These are phyloP conservation scores for Knipowitschia caucasica DNA, from an alignment of 2,797 vertebrate species.

Conservation along the genomic window DNA sequence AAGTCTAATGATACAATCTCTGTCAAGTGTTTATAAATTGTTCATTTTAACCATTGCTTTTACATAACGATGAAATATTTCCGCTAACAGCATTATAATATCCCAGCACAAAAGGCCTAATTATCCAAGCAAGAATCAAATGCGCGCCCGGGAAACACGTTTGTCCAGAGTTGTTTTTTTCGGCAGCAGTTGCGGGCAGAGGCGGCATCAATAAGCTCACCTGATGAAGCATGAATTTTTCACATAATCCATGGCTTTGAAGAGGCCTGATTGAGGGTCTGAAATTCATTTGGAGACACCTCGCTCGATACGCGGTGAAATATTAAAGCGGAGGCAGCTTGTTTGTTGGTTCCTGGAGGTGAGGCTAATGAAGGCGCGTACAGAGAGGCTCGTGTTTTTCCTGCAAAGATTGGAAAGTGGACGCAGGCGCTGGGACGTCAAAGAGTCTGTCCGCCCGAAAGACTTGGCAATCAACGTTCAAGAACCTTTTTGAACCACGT, in stretches of 20 bases:
- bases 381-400: conserved; percentile 1
- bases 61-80: neutral
- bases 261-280: conserved; percentile 34
- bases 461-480: too few relatives aligned
- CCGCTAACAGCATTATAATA: neutral
- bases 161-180: neutral
- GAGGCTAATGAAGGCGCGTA: neutral
- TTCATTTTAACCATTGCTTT: neutral
- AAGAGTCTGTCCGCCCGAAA: neutral
- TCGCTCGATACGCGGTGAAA: conserved; percentile 45
- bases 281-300: conserved; percentile 34
- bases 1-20: too few relatives aligned
- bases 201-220: conserved; percentile 58
- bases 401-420: neutral
- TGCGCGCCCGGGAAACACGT: neutral
- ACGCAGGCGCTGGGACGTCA: neutral
- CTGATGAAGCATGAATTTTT: conserved; percentile 84
- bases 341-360: conserved; percentile 17
- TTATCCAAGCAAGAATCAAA: neutral
- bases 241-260: conserved; percentile 65
- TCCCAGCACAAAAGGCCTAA: neutral
- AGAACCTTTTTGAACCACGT: too few relatives aligned
- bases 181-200: neutral
- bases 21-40: neutral
- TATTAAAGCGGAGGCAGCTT: conserved; percentile 32